These are phyloP conservation scores for Ceratotherium simum DNA, from an alignment of 2,113 vertebrate genomes.

Conservation along the genomic window DNA sequence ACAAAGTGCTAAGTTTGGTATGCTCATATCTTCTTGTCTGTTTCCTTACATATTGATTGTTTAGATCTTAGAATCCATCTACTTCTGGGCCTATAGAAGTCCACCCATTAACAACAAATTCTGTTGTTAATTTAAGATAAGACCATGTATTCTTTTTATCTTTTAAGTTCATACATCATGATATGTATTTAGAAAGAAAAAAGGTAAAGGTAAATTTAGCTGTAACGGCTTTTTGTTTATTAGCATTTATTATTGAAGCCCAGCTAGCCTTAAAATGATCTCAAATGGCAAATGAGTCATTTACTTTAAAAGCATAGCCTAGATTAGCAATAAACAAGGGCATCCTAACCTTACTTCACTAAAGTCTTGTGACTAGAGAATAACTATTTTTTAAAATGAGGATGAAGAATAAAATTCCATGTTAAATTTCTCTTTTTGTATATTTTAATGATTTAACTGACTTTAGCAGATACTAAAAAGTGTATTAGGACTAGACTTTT, in stretches of 20 bases:
- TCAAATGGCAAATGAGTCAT: conserved; percentile 21
- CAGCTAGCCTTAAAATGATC: conserved; percentile 10
- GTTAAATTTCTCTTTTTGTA: not conserved
- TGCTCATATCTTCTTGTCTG: not conserved
- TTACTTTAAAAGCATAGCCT: conserved; percentile 34
- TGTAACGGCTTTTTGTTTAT: not conserved
- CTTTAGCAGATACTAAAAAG: not conserved
- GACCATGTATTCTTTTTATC: not conserved
- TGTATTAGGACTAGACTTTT: not conserved
- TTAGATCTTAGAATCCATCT: not conserved
- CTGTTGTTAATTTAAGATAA: not conserved
- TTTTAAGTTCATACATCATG: not conserved
- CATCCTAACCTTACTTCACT: not conserved
- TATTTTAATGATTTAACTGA: not conserved
- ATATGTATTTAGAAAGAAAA: not conserved
- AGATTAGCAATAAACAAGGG: not conserved
- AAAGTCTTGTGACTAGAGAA: not conserved
- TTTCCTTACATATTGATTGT: not conserved
- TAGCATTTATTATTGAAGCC: conserved; percentile 18
- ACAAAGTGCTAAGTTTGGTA: not conserved
- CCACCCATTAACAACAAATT: not conserved
- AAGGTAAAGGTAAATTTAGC: conserved; percentile 15
- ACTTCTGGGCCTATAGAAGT: not conserved
- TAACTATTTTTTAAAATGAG: not conserved
- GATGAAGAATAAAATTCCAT: not conserved